A percentile compares a stretch with the other conserved stretches of the same genome.
These are phyloP conservation scores for Lithobates pipiens DNA, from an alignment of 2,797 vertebrate genomes.

Conservation along the genomic window DNA sequence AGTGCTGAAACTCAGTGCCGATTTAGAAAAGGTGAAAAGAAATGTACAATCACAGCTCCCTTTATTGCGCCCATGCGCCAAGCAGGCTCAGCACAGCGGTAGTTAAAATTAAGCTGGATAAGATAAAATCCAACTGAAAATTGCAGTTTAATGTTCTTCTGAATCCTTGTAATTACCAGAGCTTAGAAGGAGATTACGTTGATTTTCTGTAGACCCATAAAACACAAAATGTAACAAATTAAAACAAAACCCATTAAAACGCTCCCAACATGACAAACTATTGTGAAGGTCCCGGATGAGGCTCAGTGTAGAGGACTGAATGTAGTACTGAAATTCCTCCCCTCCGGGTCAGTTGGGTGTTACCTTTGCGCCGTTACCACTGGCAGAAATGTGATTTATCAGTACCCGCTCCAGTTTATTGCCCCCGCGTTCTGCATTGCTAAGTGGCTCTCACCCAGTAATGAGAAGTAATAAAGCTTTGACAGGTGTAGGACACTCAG, in stretches of 20 bases:
- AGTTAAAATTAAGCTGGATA: not conserved
- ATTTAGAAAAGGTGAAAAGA: not conserved
- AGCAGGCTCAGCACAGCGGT: not conserved
- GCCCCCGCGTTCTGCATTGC: not conserved
- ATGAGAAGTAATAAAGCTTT: not conserved
- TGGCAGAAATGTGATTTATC: not conserved
- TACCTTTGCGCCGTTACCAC: not conserved
- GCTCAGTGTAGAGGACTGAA: not conserved
- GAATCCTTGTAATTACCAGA: not conserved
- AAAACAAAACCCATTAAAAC: not conserved
- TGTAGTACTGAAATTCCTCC: not conserved
- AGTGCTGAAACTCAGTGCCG: too few species aligned
- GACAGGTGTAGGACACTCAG: not conserved
- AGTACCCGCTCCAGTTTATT: not conserved
- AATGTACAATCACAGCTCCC: not conserved
- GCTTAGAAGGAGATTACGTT: not conserved
- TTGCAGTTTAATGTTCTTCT: not conserved
- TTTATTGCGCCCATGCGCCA: not conserved
- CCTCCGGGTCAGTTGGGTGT: not conserved
- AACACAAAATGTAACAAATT: not conserved
- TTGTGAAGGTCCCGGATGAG: too few species aligned
- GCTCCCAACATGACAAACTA: not conserved
- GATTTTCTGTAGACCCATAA: not conserved
- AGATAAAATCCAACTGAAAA: not conserved
- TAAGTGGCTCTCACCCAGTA: not conserved